Base-by-base conservation (phyloP, 2,113 vertebrate species). In the Rana temporaria region DNA sequence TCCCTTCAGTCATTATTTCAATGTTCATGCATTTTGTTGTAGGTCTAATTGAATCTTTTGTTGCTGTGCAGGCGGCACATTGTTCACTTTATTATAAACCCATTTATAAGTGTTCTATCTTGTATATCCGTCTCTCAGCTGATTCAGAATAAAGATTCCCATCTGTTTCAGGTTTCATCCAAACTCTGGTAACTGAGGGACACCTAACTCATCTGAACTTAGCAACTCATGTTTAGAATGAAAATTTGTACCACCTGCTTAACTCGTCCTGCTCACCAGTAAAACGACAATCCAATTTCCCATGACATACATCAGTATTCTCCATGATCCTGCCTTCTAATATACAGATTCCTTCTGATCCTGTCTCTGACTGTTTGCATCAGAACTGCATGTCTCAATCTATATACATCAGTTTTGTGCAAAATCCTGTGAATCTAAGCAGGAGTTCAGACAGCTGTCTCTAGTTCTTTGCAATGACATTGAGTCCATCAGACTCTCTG, bases 141-240 rank as follows among this genome's bases (percentile, higher is more conserved):
- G 20, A 62, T 59, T 70, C 57, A 24, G 20, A 48, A 20, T 52
- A 63, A 18, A 60, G 34, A 81, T 55, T 62, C 57, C 59, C 79
- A 72, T 81, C 79, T 81, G 69, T 81, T 78, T 55, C 14, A 55
- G 9, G 69, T 70, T 68, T 71, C 15, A 60, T 80, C 66, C 66
- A 80, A 79, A 52, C 65, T 48, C 78, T 69, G 52, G n/a, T 60
- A 60, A 79, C 65, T 26, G 53, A n/a, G 66, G 34, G 66, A 71
- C 30, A 80, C 16, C 55, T 60, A 59, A 59, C 38, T 59, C 52
- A 67, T 26, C 65, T 24, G 34, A 70, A 69, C 30, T 48, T n/a
- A 65, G 48, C 38, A 20, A 67, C 48, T 57, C 48, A 79, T 26
- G 18, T 69, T 42, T n/a, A 70, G 30, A 34, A 60, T 32, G 15